Percentiles rank a stretch among this genome's conserved stretches.
Evolutionary conservation across 1,140 invertebrate species (phyloP).

Genomic region (Conopomorpha cramerella): DNA sequence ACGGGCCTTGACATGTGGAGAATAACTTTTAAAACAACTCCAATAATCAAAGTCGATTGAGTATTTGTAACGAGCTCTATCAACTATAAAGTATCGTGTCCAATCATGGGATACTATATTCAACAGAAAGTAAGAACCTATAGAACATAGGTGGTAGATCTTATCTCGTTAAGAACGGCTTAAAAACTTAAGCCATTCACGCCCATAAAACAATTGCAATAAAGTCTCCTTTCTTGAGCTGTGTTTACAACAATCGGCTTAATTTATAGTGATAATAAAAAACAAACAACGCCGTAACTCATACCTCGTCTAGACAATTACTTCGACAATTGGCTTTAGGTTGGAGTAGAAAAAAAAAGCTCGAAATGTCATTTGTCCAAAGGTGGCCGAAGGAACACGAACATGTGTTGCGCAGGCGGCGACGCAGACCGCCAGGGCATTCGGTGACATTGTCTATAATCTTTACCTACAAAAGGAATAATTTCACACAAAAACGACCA

Average conservation of each 20-base stretch:
- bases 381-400: neutral
- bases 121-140: neutral
- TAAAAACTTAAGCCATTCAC: too few relatives aligned
- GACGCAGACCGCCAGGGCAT: too few relatives aligned
- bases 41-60: too few relatives aligned
- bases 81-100: neutral
- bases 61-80: too few relatives aligned
- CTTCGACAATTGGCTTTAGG: neutral
- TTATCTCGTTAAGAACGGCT: too few relatives aligned
- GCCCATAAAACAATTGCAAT: too few relatives aligned
- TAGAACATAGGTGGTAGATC: neutral
- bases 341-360: neutral
- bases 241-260: neutral
- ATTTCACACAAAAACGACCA: neutral
- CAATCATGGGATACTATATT: neutral
- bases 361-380: neutral
- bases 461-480: neutral
- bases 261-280: neutral
- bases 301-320: neutral
- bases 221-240: too few relatives aligned
- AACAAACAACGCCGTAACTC: neutral
- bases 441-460: too few relatives aligned
- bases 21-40: too few relatives aligned
- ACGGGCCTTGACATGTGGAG: too few relatives aligned
- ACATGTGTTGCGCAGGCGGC: neutral